These are phyloP conservation scores for Tinamus guttatus DNA, from an alignment of 2,113 vertebrate genomes.

Conservation along the genomic window DNA sequence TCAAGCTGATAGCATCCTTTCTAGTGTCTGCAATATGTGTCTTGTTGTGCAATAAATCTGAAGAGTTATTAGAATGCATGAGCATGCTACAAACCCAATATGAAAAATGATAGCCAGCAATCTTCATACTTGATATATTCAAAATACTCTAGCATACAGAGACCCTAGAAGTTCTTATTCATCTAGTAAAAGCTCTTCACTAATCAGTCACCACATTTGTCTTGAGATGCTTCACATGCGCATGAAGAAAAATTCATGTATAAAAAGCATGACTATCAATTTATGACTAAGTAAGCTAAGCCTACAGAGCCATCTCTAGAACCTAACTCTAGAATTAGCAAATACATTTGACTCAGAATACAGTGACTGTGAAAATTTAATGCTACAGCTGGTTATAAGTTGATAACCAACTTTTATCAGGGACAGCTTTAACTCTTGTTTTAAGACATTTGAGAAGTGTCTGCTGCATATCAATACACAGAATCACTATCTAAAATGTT, in stretches of 20 bases:
- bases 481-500: not conserved
- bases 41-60: not conserved
- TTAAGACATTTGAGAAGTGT: not conserved
- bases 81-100: not conserved
- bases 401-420: not conserved
- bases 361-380: not conserved
- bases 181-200: not conserved
- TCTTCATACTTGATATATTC: not conserved
- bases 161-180: not conserved
- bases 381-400: not conserved
- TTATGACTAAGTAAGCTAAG: not conserved
- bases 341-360: not conserved
- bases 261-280: not conserved
- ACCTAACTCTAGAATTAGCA: not conserved
- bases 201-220: not conserved
- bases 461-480: not conserved
- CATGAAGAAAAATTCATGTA: not conserved
- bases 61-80: not conserved
- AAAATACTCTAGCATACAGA: not conserved
- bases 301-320: not conserved
- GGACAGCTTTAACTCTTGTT: not conserved
- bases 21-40: not conserved
- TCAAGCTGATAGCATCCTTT: not conserved
- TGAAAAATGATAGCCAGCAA: not conserved
- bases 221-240: not conserved